Conservation (phyloP, 2,797 vertebrate genomes). For the Vireo griseus region DNA sequence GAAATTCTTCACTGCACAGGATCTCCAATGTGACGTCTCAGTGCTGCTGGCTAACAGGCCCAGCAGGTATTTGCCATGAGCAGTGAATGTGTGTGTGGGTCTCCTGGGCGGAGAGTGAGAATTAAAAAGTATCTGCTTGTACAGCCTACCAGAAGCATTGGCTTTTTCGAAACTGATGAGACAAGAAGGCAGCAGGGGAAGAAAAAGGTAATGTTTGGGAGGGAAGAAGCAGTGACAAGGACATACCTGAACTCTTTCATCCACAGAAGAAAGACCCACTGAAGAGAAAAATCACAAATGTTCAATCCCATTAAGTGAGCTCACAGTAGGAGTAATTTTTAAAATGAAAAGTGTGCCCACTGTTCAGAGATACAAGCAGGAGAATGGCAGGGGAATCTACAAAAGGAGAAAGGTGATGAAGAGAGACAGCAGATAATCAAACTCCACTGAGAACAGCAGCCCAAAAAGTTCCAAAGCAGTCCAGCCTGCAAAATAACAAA, state of each 20-base stretch:
- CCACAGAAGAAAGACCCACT: not conserved
- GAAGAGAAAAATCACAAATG: slow-evolving; percentile 38
- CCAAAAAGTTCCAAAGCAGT: not conserved
- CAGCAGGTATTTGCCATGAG: not conserved
- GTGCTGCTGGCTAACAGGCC: slow-evolving; percentile 9
- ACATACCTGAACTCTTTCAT: slow-evolving; percentile 5
- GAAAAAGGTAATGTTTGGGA: not conserved
- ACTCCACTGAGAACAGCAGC: slow-evolving; percentile 29
- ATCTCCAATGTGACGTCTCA: not conserved
- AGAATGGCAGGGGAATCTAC: not conserved
- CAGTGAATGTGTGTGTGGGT: not conserved
- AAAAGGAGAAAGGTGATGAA: slow-evolving; percentile 25
- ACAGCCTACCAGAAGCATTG: not conserved
- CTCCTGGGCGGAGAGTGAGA: not conserved
- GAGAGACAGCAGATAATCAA: slow-evolving; percentile 41
- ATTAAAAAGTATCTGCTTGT: not conserved
- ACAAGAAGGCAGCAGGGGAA: not conserved
- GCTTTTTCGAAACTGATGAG: not conserved
- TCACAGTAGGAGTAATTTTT: slow-evolving; percentile 54
- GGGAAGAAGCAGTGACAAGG: slow-evolving; percentile 2
- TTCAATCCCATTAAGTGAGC: slow-evolving; percentile 32
- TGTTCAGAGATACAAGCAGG: not conserved
- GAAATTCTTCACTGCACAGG: not conserved
- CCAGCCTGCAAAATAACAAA: slow-evolving; percentile 22
- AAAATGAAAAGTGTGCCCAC: slow-evolving; percentile 18